These are phyloP conservation scores for Tonatia bakeri DNA, from an alignment of 2,113 vertebrate species.

Conservation along the genomic window DNA sequence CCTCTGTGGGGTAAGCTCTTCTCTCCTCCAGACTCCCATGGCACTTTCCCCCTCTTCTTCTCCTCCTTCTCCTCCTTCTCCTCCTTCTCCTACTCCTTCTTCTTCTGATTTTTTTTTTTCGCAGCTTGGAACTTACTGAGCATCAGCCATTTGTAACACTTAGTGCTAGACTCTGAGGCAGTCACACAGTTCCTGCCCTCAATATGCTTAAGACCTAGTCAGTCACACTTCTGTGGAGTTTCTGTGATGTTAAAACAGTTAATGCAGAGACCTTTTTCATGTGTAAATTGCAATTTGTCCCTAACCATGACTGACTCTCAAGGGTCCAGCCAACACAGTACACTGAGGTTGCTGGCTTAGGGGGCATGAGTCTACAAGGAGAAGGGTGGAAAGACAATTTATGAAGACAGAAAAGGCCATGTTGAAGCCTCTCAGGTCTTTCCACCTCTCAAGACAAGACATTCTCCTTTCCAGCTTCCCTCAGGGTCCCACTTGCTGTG, in stretches of 20 bases:
- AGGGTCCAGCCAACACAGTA: neutral
- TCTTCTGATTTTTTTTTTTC: too few relatives aligned
- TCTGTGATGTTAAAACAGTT: neutral
- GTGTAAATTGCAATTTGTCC: neutral
- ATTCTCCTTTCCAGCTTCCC: neutral
- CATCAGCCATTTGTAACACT: neutral
- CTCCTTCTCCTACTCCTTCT: too few relatives aligned
- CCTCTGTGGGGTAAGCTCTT: neutral
- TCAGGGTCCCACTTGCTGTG: neutral
- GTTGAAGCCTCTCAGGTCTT: neutral
- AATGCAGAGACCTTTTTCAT: neutral
- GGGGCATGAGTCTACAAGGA: accelerated
- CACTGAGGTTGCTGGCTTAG: neutral
- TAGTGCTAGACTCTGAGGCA: neutral
- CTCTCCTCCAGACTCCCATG: neutral
- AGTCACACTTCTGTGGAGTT: neutral
- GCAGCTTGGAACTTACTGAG: neutral
- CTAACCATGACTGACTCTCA: neutral
- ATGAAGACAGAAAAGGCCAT: neutral
- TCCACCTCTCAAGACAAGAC: neutral
- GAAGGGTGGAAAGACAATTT: neutral
- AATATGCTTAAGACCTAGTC: neutral
- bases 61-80: too few relatives aligned
- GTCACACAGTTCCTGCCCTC: neutral
- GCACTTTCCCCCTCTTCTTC: neutral